Evolutionary conservation across 2,888 invertebrate species (phyloP).

Genomic region (Orchesellides sinensis): DNA sequence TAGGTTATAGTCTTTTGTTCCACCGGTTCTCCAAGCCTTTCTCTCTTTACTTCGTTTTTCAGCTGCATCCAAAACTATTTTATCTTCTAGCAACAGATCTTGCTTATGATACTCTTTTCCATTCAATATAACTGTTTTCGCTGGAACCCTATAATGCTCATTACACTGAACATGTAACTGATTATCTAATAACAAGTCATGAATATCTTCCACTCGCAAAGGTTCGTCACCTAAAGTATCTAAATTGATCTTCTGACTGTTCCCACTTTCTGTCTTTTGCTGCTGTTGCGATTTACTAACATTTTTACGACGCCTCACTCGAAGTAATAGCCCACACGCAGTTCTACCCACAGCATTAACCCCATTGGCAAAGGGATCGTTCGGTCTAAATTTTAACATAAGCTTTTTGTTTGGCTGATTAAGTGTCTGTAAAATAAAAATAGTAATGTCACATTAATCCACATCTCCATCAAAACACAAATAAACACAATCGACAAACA

Average conservation of each 20-base stretch:
- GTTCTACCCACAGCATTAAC: slow-evolving; percentile 84
- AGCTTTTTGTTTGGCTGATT: slow-evolving; percentile 82
- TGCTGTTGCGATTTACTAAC: too few relatives aligned
- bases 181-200: slow-evolving; percentile 38
- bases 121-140: slow-evolving; percentile 16
- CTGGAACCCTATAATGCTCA: background rate
- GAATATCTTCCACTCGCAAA: slow-evolving; percentile 2
- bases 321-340: slow-evolving; percentile 85
- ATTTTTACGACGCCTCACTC: slow-evolving; percentile 80
- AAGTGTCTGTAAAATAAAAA: slow-evolving; percentile 77
- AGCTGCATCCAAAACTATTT: slow-evolving; percentile 26
- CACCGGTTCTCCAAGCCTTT: slow-evolving; percentile 28
- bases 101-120: slow-evolving; percentile 13
- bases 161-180: background rate
- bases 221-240: slow-evolving; percentile 10
- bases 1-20: slow-evolving; percentile 36
- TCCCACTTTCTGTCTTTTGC: background rate
- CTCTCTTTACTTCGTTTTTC: background rate
- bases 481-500: background rate
- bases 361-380: slow-evolving; percentile 89
- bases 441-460: background rate
- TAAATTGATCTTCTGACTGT: slow-evolving; percentile 3
- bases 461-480: background rate
- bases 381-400: slow-evolving; percentile 87
- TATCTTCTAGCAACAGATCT: slow-evolving; percentile 28